Base-by-base conservation (phyloP, 2,113 vertebrate genomes). In the Podarcis muralis region DNA sequence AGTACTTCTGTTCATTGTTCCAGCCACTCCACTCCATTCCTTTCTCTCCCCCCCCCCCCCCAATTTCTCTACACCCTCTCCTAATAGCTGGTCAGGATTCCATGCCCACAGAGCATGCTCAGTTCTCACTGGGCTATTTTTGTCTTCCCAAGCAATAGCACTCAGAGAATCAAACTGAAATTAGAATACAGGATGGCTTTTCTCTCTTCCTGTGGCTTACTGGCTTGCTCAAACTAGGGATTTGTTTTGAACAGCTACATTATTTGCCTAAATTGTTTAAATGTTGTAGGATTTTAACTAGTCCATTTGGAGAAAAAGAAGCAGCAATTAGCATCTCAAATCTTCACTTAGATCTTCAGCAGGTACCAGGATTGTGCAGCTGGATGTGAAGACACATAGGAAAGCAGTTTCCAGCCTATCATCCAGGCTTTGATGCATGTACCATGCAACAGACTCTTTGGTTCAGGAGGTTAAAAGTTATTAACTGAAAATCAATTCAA, bases 381-480 rank as follows among this genome's bases (percentile, higher is more conserved):
- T 25, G 83, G 53, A 32, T 40, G 15, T 82, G 6, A 35, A 76
- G n/a, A 62, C 74, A 89, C 32, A 74, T 62, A 82, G 59, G 86
- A 87, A 80, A 78, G 65, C 78, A 66, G 53, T 88, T 89, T 88
- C 84, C 74, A 90, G 65, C 68, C 35, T 18, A 69, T 53, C 59
- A 27, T 87, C 48, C n/a, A 23, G 35, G 11, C 32, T 1, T 1
- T 35, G 75, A 84, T 3, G 15, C 81, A n/a, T 8, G 15, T 84
- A 69, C 69, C 48, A 88, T 30, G 3, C 0, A 0, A 79, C 68
- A 85, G 79, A 40, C 11, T 13, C 83, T 23, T 83, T 22, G 5
- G 91, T 92, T 90, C 91, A 48, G 81, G 65, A 92, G 90, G 88
- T 90, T 92, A 89, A 88, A 92, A 92, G 89, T 94, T 94, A 93